Evolutionary conservation across 2,113 vertebrate species (phyloP), one percentile per base, ranked within the genome.

Genomic region (Sisor rabdophorus): DNA sequence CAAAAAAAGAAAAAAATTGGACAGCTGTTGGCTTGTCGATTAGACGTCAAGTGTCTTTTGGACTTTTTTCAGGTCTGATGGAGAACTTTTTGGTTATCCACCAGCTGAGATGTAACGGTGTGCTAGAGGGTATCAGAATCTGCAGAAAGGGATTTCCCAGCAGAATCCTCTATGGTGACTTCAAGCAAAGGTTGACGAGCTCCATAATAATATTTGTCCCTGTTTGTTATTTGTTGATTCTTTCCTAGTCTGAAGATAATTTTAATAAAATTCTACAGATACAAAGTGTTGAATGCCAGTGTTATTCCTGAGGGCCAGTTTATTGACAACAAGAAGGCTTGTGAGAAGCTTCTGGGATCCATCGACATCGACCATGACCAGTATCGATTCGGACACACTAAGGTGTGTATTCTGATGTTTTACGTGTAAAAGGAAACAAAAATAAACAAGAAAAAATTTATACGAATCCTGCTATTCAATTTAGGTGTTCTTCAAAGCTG

Each of bases 401-500:
- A 87, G 85, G 84, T 87, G 55, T 12, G 44, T 67, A 47, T 58
- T 53, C 15, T 16, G 17, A 48, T 44, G 4, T 9, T 44, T 44
- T 10, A 8, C 40, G 4, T 44, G 40, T 44, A n/a, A n/a, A n/a
- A n/a, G n/a, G n/a, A n/a, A n/a, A n/a, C n/a, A n/a, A n/a, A n/a
- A n/a, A 9, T 44, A 44, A 44, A 44, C 10, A 44, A 8, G 40
- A 10, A 44, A 10, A 44, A 44, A 44, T 44, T 44, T 1, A 44
- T 10, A 6, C 40, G 10, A 44, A 10, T 44, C 40, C 5, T 44
- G 40, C 40, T 44, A 1, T 44, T 6, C 1, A 36, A 36, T 44
- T 44, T 44, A 95, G 93, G 93, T 95, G 78, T 95, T 95, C 89
- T 95, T 95, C 88, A 94, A 94, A 91, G 94, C 94, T 87, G 94